Conservation (phyloP, 2,113 vertebrate species). For the Pogonocichla stellata region DNA sequence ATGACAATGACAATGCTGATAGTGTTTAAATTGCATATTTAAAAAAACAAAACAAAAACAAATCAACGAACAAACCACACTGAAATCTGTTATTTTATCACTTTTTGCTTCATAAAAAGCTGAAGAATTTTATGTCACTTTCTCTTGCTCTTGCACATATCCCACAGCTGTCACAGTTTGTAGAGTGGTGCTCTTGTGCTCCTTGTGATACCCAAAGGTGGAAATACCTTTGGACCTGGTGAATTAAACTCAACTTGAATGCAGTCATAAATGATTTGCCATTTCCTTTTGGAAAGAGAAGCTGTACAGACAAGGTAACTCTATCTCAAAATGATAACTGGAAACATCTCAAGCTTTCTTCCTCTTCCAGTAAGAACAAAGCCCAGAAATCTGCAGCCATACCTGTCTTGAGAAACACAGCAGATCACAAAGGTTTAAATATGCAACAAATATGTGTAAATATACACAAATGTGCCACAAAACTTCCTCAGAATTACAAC, state of each 20-base stretch:
- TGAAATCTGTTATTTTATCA: not conserved
- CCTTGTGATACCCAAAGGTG: not conserved
- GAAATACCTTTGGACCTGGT: conserved; percentile 8
- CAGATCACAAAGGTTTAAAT: not conserved
- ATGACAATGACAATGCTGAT: not conserved
- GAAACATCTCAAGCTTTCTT: not conserved
- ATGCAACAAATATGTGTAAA: not conserved
- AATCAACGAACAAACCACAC: not conserved
- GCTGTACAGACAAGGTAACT: not conserved
- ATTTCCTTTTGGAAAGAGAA: not conserved
- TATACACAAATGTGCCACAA: not conserved
- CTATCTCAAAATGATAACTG: not conserved
- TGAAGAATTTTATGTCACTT: not conserved
- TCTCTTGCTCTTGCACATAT: not conserved
- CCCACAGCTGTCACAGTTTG: not conserved
- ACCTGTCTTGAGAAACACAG: not conserved
- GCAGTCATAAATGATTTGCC: conserved; percentile 36
- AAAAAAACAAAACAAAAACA: not conserved
- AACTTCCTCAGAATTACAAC: not conserved
- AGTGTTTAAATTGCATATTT: not conserved
- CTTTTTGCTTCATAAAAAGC: not conserved
- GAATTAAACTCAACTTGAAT: conserved; percentile 13
- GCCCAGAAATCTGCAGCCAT: not conserved
- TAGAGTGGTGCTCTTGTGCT: not conserved
- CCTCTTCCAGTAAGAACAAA: not conserved